Evolutionary conservation across 1,140 invertebrate genomes (phyloP).

Genomic region (Ceratina japonica): DNA sequence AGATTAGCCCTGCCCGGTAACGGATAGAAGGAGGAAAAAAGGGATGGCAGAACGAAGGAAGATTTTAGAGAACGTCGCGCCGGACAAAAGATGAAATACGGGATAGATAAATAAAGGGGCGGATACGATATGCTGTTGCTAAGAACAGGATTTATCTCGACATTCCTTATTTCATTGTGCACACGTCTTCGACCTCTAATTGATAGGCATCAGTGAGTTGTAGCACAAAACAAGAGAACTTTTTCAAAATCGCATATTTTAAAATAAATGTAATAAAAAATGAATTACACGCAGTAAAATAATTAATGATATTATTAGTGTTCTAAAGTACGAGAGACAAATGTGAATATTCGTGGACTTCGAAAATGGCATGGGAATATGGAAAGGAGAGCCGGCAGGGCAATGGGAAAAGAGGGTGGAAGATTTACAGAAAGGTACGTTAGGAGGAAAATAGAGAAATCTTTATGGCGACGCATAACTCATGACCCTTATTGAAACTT

Average conservation of each 20-base stretch:
- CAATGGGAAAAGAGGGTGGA: slow-evolving; percentile 12
- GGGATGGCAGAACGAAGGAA: slow-evolving; percentile 4
- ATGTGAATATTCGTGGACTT: background rate
- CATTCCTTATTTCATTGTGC: slow-evolving; percentile 8
- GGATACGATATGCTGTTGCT: slow-evolving; percentile 6
- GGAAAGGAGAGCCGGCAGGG: background rate
- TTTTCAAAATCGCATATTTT: background rate
- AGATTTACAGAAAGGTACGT: slow-evolving; percentile 51
- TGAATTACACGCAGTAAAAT: no score
- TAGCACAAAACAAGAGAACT: background rate
- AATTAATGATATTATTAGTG: no score
- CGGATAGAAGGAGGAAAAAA: slow-evolving; percentile 22
- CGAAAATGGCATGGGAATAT: background rate
- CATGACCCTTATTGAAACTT: slow-evolving; percentile 72
- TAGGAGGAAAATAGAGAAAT: slow-evolving; percentile 62
- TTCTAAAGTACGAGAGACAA: no score
- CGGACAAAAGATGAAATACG: slow-evolving; percentile 33
- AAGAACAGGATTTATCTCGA: slow-evolving; percentile 4
- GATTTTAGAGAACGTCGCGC: slow-evolving; percentile 5
- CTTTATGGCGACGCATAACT: slow-evolving; percentile 71
- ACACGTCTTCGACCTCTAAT: background rate
- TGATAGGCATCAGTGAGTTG: background rate
- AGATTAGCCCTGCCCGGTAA: slow-evolving; percentile 66
- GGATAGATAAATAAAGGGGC: slow-evolving; percentile 32
- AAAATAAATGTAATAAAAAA: background rate